Conservation (phyloP, 2,888 invertebrate genomes). For the Dolomedes plantarius region DNA sequence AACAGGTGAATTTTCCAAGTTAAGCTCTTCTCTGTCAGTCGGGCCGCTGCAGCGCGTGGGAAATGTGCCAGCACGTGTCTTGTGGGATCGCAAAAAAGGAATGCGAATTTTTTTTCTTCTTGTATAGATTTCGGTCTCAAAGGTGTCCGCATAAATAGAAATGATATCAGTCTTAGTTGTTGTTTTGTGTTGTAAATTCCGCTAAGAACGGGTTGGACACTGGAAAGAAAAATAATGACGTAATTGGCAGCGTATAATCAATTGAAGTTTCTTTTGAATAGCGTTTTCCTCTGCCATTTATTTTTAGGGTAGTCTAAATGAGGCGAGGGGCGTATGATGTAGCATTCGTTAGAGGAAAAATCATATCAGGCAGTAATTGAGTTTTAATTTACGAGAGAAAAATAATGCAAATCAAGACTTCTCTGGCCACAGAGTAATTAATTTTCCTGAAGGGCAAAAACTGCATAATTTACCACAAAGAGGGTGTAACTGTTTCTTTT, state of each 20-base stretch:
- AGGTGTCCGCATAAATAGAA: background rate
- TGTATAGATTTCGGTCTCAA: background rate
- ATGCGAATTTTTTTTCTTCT: background rate
- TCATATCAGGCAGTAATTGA: no score
- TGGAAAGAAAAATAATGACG: background rate
- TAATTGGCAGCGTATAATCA: background rate
- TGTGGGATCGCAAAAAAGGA: background rate
- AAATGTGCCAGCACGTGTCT: conserved; percentile 4
- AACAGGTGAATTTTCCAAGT: conserved; percentile 8
- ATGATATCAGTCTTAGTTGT: background rate
- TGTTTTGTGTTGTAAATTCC: background rate
- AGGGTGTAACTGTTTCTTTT: no score
- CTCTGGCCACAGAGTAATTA: no score
- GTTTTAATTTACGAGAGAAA: no score
- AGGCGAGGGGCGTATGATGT: no score
- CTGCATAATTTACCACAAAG: no score
- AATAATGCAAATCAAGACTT: no score
- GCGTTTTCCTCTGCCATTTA: no score
- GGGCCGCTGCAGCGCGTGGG: background rate
- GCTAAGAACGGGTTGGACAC: background rate
- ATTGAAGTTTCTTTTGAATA: no score
- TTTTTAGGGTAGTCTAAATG: no score
- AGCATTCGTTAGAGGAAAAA: no score
- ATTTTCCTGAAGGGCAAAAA: no score
- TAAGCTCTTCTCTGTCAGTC: background rate